These are phyloP conservation scores for Drosophila mimetica DNA, from an alignment of 2,888 invertebrate species.

Conservation along the genomic window DNA sequence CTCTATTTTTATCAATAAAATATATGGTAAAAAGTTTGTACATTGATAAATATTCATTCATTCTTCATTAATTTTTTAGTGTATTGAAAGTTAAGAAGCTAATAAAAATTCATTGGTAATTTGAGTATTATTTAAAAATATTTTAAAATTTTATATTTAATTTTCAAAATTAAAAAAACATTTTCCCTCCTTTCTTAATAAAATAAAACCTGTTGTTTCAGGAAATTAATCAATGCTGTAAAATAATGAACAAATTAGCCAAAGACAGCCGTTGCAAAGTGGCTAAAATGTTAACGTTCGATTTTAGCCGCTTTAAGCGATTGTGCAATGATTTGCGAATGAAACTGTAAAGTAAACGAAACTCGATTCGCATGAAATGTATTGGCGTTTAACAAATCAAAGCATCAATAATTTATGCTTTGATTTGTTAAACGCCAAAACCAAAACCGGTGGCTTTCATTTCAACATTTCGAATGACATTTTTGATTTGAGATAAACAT, in stretches of 20 bases:
- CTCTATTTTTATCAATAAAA: no score
- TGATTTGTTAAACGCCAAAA: no score
- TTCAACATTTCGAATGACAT: neutral
- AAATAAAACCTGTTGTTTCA: constrained; percentile 6
- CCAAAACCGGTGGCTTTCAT: neutral
- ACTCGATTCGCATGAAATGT: constrained; percentile 13
- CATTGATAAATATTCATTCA: no score
- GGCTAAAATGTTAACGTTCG: constrained; percentile 20
- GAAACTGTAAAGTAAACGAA: constrained; percentile 18
- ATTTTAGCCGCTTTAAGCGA: constrained; percentile 20
- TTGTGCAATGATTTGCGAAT: constrained; percentile 33
- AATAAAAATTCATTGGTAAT: no score
- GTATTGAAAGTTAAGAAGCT: no score
- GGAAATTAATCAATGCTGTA: constrained; percentile 37
- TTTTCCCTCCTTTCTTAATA: neutral
- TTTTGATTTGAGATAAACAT: constrained; percentile 4
- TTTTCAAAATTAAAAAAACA: neutral
- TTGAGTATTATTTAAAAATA: no score
- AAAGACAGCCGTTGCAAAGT: constrained; percentile 30
- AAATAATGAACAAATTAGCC: constrained; percentile 51
- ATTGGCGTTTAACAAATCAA: constrained; percentile 10
- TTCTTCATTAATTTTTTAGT: no score
- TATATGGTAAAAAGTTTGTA: no score
- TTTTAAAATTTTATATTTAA: neutral
- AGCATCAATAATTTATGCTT: no score